phyloP scores from a whole-genome alignment of 2,888 invertebrate species.

The Xanthostigma xanthostigma region DNA sequence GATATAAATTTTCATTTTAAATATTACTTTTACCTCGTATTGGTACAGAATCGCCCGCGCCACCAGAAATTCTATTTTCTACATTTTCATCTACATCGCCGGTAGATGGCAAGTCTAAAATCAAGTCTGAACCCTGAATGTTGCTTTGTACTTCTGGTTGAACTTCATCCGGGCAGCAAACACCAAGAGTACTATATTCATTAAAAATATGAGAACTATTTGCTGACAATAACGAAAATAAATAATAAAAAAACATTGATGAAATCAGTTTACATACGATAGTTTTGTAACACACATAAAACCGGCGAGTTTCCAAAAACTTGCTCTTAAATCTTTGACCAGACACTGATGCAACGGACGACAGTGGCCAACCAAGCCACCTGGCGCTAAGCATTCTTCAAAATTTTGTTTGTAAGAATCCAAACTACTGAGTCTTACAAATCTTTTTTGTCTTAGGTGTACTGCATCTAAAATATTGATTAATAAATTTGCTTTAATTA shows the following conservation, averaged over 20 bases:
- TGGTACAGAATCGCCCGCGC: slow-evolving; percentile 9
- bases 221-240: background rate
- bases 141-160: background rate
- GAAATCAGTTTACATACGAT: slow-evolving; percentile 31
- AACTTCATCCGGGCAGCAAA: slow-evolving; percentile 53
- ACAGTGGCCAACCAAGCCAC: slow-evolving; percentile 48
- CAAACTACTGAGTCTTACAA: too few relatives aligned
- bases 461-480: too few relatives aligned
- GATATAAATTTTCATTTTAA: background rate
- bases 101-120: slow-evolving; percentile 21
- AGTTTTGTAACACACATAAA: slow-evolving; percentile 56
- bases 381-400: slow-evolving; percentile 40
- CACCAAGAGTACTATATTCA: slow-evolving; percentile 42
- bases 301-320: slow-evolving; percentile 44
- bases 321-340: slow-evolving; percentile 40
- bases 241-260: background rate
- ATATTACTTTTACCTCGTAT: slow-evolving; percentile 8
- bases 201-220: slow-evolving; percentile 2
- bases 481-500: too few relatives aligned
- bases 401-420: slow-evolving; percentile 18
- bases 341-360: slow-evolving; percentile 32
- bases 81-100: slow-evolving; percentile 22
- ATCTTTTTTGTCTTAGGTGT: too few relatives aligned
- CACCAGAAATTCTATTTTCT: slow-evolving; percentile 15
- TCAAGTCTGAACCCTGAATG: background rate